Evolutionary conservation across 2,113 vertebrate genomes (phyloP).

Genomic region (Xenopus laevis): DNA sequence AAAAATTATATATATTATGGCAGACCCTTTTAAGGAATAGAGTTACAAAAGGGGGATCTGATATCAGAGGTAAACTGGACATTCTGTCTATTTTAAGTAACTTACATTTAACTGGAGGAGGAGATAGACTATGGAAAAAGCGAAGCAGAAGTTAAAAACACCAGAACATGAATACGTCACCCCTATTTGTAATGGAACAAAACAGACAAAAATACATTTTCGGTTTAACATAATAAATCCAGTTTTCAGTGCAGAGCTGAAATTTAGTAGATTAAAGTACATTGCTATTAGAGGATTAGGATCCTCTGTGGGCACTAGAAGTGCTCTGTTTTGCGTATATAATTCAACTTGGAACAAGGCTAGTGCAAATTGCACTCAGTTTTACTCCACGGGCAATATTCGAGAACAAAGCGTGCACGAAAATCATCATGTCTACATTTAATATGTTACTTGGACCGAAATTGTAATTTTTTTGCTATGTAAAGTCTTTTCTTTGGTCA

Average conservation of each 20-base stretch:
- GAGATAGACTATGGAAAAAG: slow-evolving; percentile 17
- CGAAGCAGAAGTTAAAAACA: slow-evolving; percentile 14
- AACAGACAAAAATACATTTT: slow-evolving; percentile 36
- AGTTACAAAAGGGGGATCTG: neutral
- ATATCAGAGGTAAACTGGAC: neutral
- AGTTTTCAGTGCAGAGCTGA: slow-evolving; percentile 14
- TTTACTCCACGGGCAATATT: too few species aligned
- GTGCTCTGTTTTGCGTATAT: neutral
- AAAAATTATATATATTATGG: neutral
- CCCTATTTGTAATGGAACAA: slow-evolving; percentile 43
- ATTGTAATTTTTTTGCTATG: too few species aligned
- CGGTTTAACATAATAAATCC: slow-evolving; percentile 35
- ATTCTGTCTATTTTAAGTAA: slow-evolving; percentile 7
- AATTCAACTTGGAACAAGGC: neutral
- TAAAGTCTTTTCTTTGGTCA: too few species aligned
- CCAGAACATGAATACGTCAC: slow-evolving; percentile 39
- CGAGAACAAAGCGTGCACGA: too few species aligned
- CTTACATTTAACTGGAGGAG: neutral
- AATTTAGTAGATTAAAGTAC: slow-evolving; percentile 32
- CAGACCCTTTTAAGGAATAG: neutral
- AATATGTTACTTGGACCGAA: too few species aligned
- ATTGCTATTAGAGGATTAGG: slow-evolving; percentile 31
- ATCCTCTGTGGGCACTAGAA: slow-evolving; percentile 18
- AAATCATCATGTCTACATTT: too few species aligned
- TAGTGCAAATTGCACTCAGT: too few species aligned